Percentiles rank a stretch among this genome's conserved stretches.
These are phyloP conservation scores for Baccha elongata DNA, from an alignment of 2,888 invertebrate species.

Conservation along the genomic window DNA sequence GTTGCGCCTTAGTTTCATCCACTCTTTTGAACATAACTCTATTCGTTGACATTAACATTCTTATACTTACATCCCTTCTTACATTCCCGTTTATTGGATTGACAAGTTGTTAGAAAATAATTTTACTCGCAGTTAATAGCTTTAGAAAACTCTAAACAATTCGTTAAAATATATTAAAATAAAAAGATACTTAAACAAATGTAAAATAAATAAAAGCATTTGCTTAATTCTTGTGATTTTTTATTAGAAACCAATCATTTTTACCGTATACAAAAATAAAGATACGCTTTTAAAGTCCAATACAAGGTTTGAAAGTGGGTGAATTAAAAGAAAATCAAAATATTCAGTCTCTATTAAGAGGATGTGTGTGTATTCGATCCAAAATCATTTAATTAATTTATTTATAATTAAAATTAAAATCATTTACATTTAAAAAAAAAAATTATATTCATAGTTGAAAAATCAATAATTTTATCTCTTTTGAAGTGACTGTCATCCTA, in stretches of 20 bases:
- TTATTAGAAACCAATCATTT: conserved; percentile 5
- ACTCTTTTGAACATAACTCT: conserved; percentile 67
- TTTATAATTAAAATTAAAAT: conserved; percentile 1
- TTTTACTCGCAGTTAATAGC: conserved; percentile 29
- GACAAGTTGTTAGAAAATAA: conserved; percentile 35
- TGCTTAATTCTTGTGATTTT: neutral
- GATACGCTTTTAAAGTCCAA: conserved; percentile 19
- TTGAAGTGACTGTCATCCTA: conserved; percentile 38
- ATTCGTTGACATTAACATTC: conserved; percentile 68
- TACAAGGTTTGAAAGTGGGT: neutral
- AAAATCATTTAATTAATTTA: too few species aligned
- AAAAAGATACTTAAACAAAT: neutral
- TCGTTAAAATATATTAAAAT: neutral
- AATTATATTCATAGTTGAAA: conserved; percentile 45
- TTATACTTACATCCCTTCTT: conserved; percentile 61
- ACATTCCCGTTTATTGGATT: conserved; percentile 54
- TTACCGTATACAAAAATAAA: neutral
- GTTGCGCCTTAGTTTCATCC: neutral
- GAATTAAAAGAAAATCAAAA: neutral
- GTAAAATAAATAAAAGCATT: neutral
- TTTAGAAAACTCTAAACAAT: neutral
- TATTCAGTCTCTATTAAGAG: neutral
- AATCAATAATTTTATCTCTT: conserved; percentile 61
- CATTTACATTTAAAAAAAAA: conserved; percentile 1
- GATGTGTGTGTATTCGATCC: too few species aligned